Conservation (phyloP, 2,113 vertebrate species). For the Caranx melampygus region DNA sequence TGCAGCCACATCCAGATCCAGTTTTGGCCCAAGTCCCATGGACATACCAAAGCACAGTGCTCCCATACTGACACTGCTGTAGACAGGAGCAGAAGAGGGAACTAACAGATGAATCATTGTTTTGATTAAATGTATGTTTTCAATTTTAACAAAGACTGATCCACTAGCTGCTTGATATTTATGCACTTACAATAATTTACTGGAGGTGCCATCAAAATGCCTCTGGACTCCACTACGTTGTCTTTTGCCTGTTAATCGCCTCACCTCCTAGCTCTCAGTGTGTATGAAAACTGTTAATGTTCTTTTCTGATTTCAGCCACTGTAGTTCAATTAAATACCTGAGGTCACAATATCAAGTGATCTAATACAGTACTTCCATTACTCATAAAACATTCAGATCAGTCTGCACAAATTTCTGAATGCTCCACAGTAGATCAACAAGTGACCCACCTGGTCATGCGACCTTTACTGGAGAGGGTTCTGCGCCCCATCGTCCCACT, state of each 20-base stretch:
- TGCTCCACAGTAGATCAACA: background rate
- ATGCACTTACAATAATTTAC: background rate
- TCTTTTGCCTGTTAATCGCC: too few species aligned
- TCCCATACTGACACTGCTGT: constrained; percentile 73
- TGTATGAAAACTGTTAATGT: too few species aligned
- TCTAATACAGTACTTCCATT: background rate
- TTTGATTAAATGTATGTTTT: background rate
- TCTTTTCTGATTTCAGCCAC: too few species aligned
- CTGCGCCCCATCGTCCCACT: constrained; percentile 56
- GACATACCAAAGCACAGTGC: constrained; percentile 69
- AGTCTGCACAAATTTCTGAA: background rate
- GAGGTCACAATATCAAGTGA: background rate
- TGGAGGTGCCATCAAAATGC: background rate
- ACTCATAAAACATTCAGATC: background rate
- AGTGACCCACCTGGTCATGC: constrained; percentile 73
- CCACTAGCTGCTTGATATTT: background rate
- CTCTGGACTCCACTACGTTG: too few species aligned
- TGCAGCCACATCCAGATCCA: constrained; percentile 80
- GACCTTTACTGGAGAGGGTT: constrained; percentile 64
- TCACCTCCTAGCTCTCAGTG: too few species aligned
- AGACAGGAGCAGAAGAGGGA: background rate
- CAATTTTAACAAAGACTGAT: background rate
- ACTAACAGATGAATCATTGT: background rate
- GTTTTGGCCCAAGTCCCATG: constrained; percentile 52
- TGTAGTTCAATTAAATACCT: background rate